These are phyloP conservation scores for Habrosyne pyritoides DNA, from an alignment of 2,888 invertebrate species.

Conservation along the genomic window DNA sequence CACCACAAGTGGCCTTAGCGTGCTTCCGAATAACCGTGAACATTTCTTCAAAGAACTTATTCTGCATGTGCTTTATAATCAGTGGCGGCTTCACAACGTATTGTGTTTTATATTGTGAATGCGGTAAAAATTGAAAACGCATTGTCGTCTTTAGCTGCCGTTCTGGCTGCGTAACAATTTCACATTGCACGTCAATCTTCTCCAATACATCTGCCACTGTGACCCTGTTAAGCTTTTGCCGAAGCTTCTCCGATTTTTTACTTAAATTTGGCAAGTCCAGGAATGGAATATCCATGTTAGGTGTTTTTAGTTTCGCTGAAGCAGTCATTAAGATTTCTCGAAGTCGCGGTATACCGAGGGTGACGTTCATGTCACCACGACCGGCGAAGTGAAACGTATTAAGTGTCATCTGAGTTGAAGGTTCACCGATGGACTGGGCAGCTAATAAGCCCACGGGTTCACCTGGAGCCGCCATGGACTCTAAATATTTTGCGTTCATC, in stretches of 20 bases:
- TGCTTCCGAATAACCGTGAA: slow-evolving; percentile 85
- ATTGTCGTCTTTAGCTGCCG: slow-evolving; percentile 86
- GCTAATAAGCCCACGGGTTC: slow-evolving; percentile 98
- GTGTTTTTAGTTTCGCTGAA: slow-evolving; percentile 96
- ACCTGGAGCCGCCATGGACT: slow-evolving; percentile 92
- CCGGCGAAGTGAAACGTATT: slow-evolving; percentile 99
- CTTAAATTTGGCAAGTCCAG: slow-evolving; percentile 70
- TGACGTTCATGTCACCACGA: slow-evolving; percentile 99
- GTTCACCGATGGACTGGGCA: slow-evolving; percentile 99
- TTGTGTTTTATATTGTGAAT: slow-evolving; percentile 88
- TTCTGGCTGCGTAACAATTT: slow-evolving; percentile 80
- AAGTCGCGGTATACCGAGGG: slow-evolving; percentile 98
- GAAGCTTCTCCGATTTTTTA: slow-evolving; percentile 87
- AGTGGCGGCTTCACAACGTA: slow-evolving; percentile 88
- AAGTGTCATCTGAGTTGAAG: slow-evolving; percentile 99
- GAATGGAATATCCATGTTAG: slow-evolving; percentile 97
- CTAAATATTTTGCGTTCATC: slow-evolving; percentile 90
- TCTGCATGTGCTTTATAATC: slow-evolving; percentile 90
- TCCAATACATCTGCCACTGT: slow-evolving; percentile 91
- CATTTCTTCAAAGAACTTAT: slow-evolving; percentile 86
- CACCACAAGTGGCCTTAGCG: slow-evolving; percentile 78
- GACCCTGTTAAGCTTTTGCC: slow-evolving; percentile 89
- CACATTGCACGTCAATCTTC: slow-evolving; percentile 85
- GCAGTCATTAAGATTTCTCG: slow-evolving; percentile 99
- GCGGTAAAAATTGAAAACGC: slow-evolving; percentile 89